phyloP scores from a whole-genome alignment of 2,797 vertebrate genomes.

The Lycodopsis pacificus region DNA sequence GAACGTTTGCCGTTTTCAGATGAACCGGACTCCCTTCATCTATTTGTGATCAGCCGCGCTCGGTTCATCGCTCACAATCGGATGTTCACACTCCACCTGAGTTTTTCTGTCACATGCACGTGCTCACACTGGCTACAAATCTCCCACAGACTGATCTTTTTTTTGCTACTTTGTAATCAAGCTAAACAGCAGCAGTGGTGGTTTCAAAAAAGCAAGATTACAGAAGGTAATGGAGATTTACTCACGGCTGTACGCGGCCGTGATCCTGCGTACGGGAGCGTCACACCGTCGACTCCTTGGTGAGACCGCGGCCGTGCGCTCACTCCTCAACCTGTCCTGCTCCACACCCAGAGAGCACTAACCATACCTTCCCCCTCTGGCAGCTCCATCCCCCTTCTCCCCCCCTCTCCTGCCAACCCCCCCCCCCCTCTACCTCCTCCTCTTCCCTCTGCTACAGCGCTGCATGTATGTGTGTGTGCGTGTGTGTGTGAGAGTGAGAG shows the following conservation, averaged over 20 bases:
- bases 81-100: slow-evolving; percentile 1
- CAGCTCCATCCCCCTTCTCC: slow-evolving; percentile 57
- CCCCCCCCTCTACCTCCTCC: slow-evolving; percentile 13
- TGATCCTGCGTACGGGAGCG: slow-evolving; percentile 31
- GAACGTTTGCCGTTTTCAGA: neutral
- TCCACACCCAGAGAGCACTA: slow-evolving; percentile 75
- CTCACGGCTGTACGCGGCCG: slow-evolving; percentile 63
- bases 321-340: slow-evolving; percentile 72
- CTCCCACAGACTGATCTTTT: neutral
- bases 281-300: slow-evolving; percentile 44
- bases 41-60: neutral
- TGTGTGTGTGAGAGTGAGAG: neutral
- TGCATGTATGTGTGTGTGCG: neutral
- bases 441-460: slow-evolving; percentile 64
- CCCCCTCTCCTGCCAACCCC: slow-evolving; percentile 55
- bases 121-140: neutral
- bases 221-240: slow-evolving; percentile 30
- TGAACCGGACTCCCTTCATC: neutral
- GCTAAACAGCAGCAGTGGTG: neutral
- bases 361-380: slow-evolving; percentile 72
- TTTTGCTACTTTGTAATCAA: slow-evolving; percentile 16
- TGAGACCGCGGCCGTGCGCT: slow-evolving; percentile 42
- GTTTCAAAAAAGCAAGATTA: neutral
- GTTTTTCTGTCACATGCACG: neutral
- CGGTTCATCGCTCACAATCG: neutral